Evolutionary conservation across 2,888 invertebrate species (phyloP), one percentile per base, ranked within the genome.

Genomic region (Tigriopus californicus): DNA sequence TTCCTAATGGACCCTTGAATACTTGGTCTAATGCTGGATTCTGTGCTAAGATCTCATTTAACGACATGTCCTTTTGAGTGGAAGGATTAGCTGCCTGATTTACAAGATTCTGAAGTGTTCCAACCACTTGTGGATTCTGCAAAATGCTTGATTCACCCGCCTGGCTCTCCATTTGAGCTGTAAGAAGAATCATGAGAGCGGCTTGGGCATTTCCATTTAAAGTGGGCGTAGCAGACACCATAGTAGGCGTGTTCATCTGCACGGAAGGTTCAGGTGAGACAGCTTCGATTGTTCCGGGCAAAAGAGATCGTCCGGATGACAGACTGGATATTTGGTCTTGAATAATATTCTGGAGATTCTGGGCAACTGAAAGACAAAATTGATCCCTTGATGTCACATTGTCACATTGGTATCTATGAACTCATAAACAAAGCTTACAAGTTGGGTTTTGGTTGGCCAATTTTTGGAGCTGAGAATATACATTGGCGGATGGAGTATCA

Each of bases 401-500:
- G 33, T 33, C 33, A 33, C 8, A 33, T 3, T 33, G 33, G 33
- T n/a, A n/a, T n/a, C n/a, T n/a, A n/a, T n/a, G n/a, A n/a, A n/a
- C n/a, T n/a, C n/a, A n/a, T n/a, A n/a, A n/a, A n/a, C n/a, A n/a
- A n/a, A n/a, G 24, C 56, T 56, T 42, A 56, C 56, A 59, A 13
- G 49, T 33, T 1, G 59, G 59, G 41, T 59, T 59, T 49, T 59
- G 59, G 10, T 24, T 46, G 13, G 49, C 18, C 18, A 59, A 49
- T 15, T 48, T 49, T 20, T 59, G 49, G 20, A 59, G 24, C 33
- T 74, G 71, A 55, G 70, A 69, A 62, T 70, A 70, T 12, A 72
- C 70, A n/a, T 69, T 69, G 58, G 70, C 71, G 33, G 70, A 69
- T 40, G 72, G 70, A 40, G 72, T 72, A 60, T 72, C 71, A 13